Conservation (phyloP, 1,140 invertebrate species). For the Leucophenga varia region DNA sequence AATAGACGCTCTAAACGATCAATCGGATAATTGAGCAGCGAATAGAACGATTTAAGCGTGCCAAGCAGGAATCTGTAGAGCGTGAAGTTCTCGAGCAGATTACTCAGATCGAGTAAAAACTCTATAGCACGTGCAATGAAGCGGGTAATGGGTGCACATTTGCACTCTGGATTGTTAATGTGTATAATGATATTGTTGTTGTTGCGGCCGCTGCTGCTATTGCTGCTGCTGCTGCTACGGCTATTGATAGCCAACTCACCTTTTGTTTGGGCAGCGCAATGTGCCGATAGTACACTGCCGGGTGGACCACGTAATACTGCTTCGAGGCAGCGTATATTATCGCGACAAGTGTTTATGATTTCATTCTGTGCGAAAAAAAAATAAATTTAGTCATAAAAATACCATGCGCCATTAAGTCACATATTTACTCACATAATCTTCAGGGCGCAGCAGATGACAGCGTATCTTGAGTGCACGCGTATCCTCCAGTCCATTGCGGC, state of each 20-base stretch:
- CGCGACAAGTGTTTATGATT: slow-evolving; percentile 71
- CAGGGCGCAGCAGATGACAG: slow-evolving; percentile 48
- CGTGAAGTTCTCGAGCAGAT: slow-evolving; percentile 45
- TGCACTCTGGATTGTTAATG: slow-evolving; percentile 28
- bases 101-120: slow-evolving; percentile 43
- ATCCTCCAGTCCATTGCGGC: slow-evolving; percentile 44
- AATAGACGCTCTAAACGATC: slow-evolving; percentile 36
- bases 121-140: slow-evolving; percentile 51
- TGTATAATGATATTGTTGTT: no score
- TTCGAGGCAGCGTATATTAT: slow-evolving; percentile 71
- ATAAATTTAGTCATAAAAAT: neutral
- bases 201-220: neutral
- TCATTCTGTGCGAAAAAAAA: slow-evolving; percentile 63
- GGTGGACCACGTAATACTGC: slow-evolving; percentile 58
- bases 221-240: slow-evolving; percentile 6
- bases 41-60: slow-evolving; percentile 45
- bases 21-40: slow-evolving; percentile 37
- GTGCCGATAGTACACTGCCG: slow-evolving; percentile 44
- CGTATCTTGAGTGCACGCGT: slow-evolving; percentile 50
- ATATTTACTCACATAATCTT: slow-evolving; percentile 52
- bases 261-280: slow-evolving; percentile 49
- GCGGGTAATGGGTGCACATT: slow-evolving; percentile 52
- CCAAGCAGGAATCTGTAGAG: slow-evolving; percentile 46
- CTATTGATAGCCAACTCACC: slow-evolving; percentile 41
- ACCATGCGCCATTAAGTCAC: neutral